Evolutionary conservation across 2,888 invertebrate genomes (phyloP).

Genomic region (Pinctada fucata): DNA sequence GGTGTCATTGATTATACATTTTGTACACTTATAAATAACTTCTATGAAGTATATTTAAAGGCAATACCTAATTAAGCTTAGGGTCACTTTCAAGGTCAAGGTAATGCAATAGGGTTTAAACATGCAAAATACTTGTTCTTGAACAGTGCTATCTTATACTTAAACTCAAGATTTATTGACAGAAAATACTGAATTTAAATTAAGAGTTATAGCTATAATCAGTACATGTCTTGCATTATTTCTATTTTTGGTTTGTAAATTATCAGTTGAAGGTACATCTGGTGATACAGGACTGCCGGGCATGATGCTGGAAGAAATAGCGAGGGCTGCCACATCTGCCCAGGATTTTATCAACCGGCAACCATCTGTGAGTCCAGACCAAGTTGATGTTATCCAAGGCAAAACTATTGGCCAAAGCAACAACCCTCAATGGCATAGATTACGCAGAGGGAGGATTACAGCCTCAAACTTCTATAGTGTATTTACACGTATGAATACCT

Average conservation of each 20-base stretch:
- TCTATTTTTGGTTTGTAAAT: background rate
- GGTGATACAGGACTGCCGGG: background rate
- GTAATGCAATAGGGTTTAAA: too few relatives aligned
- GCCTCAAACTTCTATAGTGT: constrained; percentile 27
- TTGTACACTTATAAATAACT: too few relatives aligned
- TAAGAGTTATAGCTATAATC: too few relatives aligned
- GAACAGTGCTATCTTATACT: too few relatives aligned
- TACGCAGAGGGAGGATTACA: constrained; percentile 23
- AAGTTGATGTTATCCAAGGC: background rate
- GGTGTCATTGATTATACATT: too few relatives aligned
- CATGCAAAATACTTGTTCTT: too few relatives aligned
- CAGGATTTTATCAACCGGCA: background rate
- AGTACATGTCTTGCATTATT: background rate
- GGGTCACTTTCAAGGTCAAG: too few relatives aligned
- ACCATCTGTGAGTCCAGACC: background rate
- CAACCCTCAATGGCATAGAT: constrained; percentile 19
- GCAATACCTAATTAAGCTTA: too few relatives aligned
- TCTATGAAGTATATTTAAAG: too few relatives aligned
- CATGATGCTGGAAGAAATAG: background rate
- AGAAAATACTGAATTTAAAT: too few relatives aligned
- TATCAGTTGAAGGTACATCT: background rate
- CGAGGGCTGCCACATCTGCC: background rate
- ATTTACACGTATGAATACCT: constrained; percentile 5
- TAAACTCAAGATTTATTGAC: too few relatives aligned
- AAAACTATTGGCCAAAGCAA: constrained; percentile 2